Percentiles rank a stretch among this genome's conserved stretches.
phyloP scores from a whole-genome alignment of 2,797 vertebrate species.

The Falco biarmicus region DNA sequence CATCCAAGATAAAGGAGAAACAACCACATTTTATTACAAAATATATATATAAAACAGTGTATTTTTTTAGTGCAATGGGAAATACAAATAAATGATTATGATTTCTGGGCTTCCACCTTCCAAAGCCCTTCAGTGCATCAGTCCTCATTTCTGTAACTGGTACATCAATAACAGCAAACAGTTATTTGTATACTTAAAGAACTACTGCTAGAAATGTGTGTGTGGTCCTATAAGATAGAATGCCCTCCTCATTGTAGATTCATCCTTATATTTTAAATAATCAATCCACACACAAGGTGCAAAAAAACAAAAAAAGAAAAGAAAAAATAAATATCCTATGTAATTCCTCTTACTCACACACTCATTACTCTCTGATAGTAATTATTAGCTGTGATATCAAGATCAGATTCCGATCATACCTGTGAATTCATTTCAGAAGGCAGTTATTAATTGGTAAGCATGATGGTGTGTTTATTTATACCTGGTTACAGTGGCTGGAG shows the following conservation, averaged over 20 bases:
- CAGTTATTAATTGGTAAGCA: constrained; percentile 25
- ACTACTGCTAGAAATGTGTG: background rate
- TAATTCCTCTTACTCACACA: constrained; percentile 24
- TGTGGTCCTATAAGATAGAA: background rate
- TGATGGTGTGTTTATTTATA: constrained; percentile 34
- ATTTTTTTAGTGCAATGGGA: background rate
- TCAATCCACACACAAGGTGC: background rate
- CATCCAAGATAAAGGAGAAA: background rate
- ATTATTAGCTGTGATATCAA: constrained; percentile 18
- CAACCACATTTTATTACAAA: background rate
- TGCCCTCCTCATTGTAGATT: background rate
- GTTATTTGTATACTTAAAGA: background rate
- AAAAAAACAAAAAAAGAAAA: background rate
- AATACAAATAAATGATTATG: background rate
- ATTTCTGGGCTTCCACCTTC: background rate
- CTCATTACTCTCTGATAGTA: background rate
- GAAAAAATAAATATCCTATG: background rate
- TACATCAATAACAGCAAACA: background rate
- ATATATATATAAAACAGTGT: background rate
- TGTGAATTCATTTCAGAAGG: constrained; percentile 44
- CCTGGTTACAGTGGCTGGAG: background rate
- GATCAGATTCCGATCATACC: background rate
- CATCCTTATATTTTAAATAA: constrained; percentile 2
- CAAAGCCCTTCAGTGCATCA: background rate
- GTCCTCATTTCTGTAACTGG: background rate